Evolutionary conservation across 2,797 vertebrate genomes (phyloP), one percentile per base, ranked within the genome.

Genomic region (Siniperca undulata): DNA sequence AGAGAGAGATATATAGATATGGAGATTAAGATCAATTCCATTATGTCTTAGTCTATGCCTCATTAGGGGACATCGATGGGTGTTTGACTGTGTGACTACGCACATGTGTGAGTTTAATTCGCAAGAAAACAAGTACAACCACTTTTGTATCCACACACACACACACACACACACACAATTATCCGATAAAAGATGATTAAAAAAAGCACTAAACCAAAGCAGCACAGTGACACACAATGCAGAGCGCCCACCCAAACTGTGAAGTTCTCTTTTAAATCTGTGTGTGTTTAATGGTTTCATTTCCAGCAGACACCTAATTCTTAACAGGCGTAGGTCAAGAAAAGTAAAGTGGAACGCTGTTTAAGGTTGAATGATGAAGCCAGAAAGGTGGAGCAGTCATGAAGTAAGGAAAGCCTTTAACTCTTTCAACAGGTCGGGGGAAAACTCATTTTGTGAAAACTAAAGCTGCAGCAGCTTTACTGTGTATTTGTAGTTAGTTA

Each of bases 11-110:
- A 52, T 0, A 0, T 19, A 30, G 52, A 70, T 52, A 48, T 12
- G n/a, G 44, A 62, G 27, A 78, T 53, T n/a, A 36, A 71, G 67
- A 53, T 64, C 9, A 73, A 77, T 79, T 16, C 27, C 42, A 53
- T 55, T 17, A 20, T 2, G 27, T 58, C 56, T 52, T 22, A 14
- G 38, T 60, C 14, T 46, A 1, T 4, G 30, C 16, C 7, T 58
- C 58, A 27, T 38, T 19, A 53, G 34, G 9, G 30, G 34, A 58
- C 34, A 14, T 3, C 7, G 11, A 5, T 16, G n/a, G 48, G 16
- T 30, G 42, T 46, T 27, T 16, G 55, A n/a, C 17, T 52, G 48
- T 16, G 27, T 59, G 22, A 80, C 34, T 53, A 61, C 10, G 59
- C 48, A 68, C 56, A 27, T 36, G 53, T 10, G 56, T 62, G 5